Base-by-base conservation (phyloP, 2,888 invertebrate species). In the Leptopilina syphax region DNA sequence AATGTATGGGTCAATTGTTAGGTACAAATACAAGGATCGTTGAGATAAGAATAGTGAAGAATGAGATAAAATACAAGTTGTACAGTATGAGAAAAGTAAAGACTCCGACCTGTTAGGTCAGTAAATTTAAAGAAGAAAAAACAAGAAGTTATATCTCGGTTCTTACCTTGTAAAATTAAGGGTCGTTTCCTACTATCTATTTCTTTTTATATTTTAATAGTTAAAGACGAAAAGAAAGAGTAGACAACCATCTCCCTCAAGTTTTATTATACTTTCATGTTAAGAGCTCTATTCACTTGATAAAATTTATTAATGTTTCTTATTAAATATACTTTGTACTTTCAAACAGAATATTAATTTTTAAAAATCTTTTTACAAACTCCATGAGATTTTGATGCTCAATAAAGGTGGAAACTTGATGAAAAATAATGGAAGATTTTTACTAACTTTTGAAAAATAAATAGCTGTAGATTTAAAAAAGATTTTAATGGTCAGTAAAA, bases 131-230 rank as follows among this genome's bases (percentile, higher is more conserved):
- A 18, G 24, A 13, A 70, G 50, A 50, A 50, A 54, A 50, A 50
- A 18, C 68, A 68, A 50, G 70, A 70, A 70, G 27, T 73, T 57
- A 73, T 73, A 57, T 54, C 57, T 73, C 34, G 70, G 12, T 73
- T n/a, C 54, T n/a, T 34, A 4, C 54, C 27, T 73, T 3, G 27
- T 27, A 54, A 73, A 73, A 57, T 73, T 73, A 73, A 57, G 57
- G 70, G 34, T 57, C 13, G 70, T 57, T 54, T 57, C 54, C n/a
- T 57, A 13, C 57, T 54, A 27, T 34, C 27, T 34, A 73, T 73
- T 73, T 12, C n/a, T 47, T 54, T 57, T 34, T n/a, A 57, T 27
- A 41, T 57, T 73, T 73, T 73, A 73, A 73, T 57, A 73, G 54
- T n/a, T 27, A n/a, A 13, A 73, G 54, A 27, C 27, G 70, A 13